These are phyloP conservation scores for Pyrrhura leucotis DNA, from an alignment of 2,797 vertebrate species.

Conservation along the genomic window DNA sequence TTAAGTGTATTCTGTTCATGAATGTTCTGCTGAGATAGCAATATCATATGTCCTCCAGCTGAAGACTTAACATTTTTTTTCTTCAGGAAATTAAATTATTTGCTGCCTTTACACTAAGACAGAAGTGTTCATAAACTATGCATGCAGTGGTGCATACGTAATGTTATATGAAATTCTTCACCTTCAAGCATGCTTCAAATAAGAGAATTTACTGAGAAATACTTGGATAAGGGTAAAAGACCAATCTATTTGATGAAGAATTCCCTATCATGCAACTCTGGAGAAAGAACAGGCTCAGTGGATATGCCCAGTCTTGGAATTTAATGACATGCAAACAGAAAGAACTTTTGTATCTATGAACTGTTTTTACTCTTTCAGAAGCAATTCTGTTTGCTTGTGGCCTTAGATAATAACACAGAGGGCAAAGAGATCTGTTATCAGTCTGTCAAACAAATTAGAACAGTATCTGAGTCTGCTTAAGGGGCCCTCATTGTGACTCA, in stretches of 20 bases:
- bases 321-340: background rate
- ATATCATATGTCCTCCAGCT: background rate
- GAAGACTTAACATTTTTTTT: background rate
- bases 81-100: background rate
- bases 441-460: background rate
- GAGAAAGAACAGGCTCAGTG: background rate
- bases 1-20: background rate
- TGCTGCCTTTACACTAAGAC: background rate
- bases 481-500: background rate
- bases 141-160: background rate
- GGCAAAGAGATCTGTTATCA: background rate
- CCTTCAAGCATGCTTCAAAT: background rate
- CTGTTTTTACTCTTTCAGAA: background rate
- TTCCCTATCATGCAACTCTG: background rate
- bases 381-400: background rate
- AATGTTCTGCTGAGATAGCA: background rate
- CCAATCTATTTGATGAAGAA: background rate
- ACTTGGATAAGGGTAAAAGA: background rate
- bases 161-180: background rate
- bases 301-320: background rate
- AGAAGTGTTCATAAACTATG: background rate
- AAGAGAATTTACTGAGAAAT: background rate
- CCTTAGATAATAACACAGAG: background rate
- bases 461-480: background rate
- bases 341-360: background rate